Conservation (phyloP, 2,888 invertebrate genomes). For the Temnothorax ravouxi region DNA sequence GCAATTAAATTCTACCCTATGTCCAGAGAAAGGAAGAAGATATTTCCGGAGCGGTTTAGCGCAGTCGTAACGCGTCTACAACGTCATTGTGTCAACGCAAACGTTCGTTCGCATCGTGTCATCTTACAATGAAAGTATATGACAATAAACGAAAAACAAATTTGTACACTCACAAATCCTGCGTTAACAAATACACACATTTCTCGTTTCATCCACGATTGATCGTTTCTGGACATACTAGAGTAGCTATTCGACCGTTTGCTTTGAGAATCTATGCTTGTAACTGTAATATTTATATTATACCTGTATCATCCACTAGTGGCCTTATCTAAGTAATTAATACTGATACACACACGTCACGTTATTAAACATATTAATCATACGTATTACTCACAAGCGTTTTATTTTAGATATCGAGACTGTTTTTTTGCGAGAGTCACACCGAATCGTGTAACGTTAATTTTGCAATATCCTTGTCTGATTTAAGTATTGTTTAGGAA, state of each 20-base stretch:
- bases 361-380: conserved; percentile 71
- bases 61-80: conserved; percentile 40
- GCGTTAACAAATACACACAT: conserved; percentile 44
- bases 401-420: conserved; percentile 69
- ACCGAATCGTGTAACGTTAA: conserved; percentile 10
- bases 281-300: conserved; percentile 83
- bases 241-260: conserved; percentile 72
- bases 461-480: conserved; percentile 30
- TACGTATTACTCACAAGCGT: conserved; percentile 72
- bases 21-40: conserved; percentile 58
- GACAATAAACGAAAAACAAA: conserved; percentile 69
- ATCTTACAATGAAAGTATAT: conserved; percentile 70
- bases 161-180: conserved; percentile 30
- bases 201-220: conserved; percentile 40
- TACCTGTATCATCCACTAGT: conserved; percentile 86
- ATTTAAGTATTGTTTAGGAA: conserved; percentile 27
- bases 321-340: conserved; percentile 84
- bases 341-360: conserved; percentile 71
- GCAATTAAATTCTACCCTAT: conserved; percentile 59
- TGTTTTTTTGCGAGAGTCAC: conserved; percentile 59
- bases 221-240: conserved; percentile 63
- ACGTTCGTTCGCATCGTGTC: conserved; percentile 26
- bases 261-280: conserved; percentile 77
- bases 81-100: conserved; percentile 37
- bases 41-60: conserved; percentile 38